Evolutionary conservation across 2,113 vertebrate species (phyloP).

Genomic region (Thamnophis sirtalis): DNA sequence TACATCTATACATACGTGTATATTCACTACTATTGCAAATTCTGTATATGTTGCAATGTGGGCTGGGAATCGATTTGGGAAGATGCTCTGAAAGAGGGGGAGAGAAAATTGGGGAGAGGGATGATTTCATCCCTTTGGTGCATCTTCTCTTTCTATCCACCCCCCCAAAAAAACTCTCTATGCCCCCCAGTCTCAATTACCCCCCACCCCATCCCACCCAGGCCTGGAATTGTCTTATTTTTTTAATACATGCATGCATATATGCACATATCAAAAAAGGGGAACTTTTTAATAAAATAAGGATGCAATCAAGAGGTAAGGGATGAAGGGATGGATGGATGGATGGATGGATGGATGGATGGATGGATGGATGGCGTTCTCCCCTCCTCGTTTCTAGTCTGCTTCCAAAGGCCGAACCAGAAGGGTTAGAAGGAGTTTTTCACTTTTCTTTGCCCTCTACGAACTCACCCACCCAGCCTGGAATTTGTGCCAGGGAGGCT

Average conservation of each 20-base stretch:
- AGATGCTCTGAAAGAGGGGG: neutral
- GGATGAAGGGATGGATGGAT: neutral
- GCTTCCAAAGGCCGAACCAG: neutral
- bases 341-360: neutral
- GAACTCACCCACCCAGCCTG: too few relatives aligned
- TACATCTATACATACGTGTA: too few relatives aligned
- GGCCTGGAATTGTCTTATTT: neutral
- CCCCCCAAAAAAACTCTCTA: neutral
- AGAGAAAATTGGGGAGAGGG: neutral
- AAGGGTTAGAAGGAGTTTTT: neutral
- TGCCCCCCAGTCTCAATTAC: neutral
- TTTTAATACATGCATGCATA: neutral
- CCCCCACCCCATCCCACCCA: too few relatives aligned
- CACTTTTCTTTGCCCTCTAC: too few relatives aligned
- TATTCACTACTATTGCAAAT: too few relatives aligned
- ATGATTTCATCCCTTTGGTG: neutral
- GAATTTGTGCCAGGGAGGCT: too few relatives aligned
- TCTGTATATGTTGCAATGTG: too few relatives aligned
- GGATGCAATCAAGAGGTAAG: neutral
- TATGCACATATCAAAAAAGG: neutral
- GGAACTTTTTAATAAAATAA: neutral
- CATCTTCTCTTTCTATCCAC: neutral
- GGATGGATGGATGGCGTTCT: neutral
- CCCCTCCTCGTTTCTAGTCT: neutral
- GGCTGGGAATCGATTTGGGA: too few relatives aligned